phyloP scores from a whole-genome alignment of 2,113 vertebrate species.

The Oncorhynchus nerka region DNA sequence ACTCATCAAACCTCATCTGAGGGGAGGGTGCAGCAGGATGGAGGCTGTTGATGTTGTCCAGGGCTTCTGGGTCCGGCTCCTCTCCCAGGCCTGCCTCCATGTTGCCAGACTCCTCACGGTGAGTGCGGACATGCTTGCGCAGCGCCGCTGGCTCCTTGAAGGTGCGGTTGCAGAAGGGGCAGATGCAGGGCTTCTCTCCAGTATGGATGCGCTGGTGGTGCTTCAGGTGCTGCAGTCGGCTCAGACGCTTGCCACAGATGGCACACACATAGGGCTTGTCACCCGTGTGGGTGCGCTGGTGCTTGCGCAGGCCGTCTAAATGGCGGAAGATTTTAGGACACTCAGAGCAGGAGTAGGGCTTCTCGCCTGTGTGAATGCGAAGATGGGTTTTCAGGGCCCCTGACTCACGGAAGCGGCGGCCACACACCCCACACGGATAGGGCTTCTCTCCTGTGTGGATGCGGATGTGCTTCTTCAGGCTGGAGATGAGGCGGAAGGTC shows the following conservation, averaged over 20 bases:
- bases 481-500: constrained; percentile 79
- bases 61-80: constrained; percentile 54
- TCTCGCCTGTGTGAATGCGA: constrained; percentile 80
- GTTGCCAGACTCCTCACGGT: constrained; percentile 66
- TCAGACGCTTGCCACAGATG: constrained; percentile 77
- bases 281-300: constrained; percentile 78
- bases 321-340: constrained; percentile 79
- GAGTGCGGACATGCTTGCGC: constrained; percentile 75
- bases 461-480: constrained; percentile 80
- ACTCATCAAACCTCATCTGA: constrained; percentile 77
- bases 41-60: constrained; percentile 67
- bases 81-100: constrained; percentile 41
- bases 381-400: constrained; percentile 78
- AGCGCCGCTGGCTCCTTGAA: constrained; percentile 77
- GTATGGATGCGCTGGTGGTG: constrained; percentile 83
- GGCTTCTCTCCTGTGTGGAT: constrained; percentile 81
- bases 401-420: constrained; percentile 77
- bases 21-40: constrained; percentile 68
- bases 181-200: constrained; percentile 75
- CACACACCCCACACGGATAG: constrained; percentile 74
- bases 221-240: constrained; percentile 79
- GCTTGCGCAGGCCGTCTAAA: constrained; percentile 77
- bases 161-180: constrained; percentile 77
- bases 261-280: constrained; percentile 78
- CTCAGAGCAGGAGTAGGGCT: constrained; percentile 77